Conservation (phyloP, 2,888 invertebrate genomes). For the Hoplodrina blanda region DNA sequence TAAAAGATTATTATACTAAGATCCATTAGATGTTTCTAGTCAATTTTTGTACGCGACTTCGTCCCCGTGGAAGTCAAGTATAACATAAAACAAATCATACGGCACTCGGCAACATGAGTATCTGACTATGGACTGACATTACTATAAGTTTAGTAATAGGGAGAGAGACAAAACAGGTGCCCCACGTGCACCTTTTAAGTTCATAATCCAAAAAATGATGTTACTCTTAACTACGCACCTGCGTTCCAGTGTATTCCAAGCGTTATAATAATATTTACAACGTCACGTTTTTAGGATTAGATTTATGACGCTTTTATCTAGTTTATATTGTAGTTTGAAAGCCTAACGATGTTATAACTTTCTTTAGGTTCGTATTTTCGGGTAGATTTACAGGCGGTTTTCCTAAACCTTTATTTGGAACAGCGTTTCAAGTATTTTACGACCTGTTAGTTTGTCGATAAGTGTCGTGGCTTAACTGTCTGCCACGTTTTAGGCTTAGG, state of each 20-base stretch:
- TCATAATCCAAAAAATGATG: constrained; percentile 15
- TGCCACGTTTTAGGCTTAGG: background rate
- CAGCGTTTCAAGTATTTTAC: constrained; percentile 30
- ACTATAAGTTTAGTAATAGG: background rate
- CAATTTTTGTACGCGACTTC: too few species aligned
- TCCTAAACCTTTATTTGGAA: constrained; percentile 21
- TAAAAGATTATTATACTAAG: too few species aligned
- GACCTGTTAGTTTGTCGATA: constrained; percentile 25
- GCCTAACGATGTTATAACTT: constrained; percentile 46
- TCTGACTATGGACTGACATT: background rate
- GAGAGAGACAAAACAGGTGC: background rate
- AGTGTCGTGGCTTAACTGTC: constrained; percentile 1
- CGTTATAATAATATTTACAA: constrained; percentile 35
- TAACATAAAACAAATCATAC: too few species aligned
- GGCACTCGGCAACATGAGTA: background rate
- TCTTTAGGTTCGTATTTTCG: constrained; percentile 16
- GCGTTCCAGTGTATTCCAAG: constrained; percentile 19
- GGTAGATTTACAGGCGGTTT: constrained; percentile 24
- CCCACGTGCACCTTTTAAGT: background rate
- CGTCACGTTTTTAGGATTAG: constrained; percentile 18
- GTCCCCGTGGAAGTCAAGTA: too few species aligned
- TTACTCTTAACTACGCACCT: constrained; percentile 19
- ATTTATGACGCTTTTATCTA: constrained; percentile 50
- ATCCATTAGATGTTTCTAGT: too few species aligned
- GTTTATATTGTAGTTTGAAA: constrained; percentile 51